Evolutionary conservation across 2,113 vertebrate genomes (phyloP).

Genomic region (Platanista minor): DNA sequence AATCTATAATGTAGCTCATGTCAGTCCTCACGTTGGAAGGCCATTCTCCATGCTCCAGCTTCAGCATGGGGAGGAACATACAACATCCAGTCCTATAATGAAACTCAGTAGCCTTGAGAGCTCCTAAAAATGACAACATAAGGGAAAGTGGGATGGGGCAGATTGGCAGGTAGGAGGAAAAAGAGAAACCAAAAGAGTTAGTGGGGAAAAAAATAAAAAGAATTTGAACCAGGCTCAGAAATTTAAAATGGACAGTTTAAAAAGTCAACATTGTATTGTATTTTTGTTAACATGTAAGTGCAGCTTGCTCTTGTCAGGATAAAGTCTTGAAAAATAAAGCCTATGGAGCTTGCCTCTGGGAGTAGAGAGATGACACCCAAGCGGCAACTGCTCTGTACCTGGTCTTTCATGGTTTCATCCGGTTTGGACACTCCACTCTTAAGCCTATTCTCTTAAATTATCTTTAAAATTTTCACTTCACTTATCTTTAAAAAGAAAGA

Average conservation of each 20-base stretch:
- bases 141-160: background rate
- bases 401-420: fast-evolving
- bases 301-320: background rate
- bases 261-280: background rate
- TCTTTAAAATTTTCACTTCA: background rate
- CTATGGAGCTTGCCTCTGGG: background rate
- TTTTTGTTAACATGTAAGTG: background rate
- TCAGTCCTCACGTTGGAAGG: background rate
- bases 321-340: background rate
- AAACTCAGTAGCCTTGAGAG: background rate
- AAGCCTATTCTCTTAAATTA: background rate
- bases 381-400: background rate
- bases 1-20: background rate
- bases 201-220: background rate
- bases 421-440: background rate
- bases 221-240: background rate
- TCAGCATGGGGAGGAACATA: background rate
- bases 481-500: background rate
- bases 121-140: background rate
- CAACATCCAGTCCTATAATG: background rate
- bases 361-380: background rate
- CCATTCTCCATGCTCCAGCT: background rate
- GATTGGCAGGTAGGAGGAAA: background rate
- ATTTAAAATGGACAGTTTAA: background rate
- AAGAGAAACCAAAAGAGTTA: background rate